phyloP scores from a whole-genome alignment of 2,888 invertebrate species.

The Eupsilia transversa region DNA sequence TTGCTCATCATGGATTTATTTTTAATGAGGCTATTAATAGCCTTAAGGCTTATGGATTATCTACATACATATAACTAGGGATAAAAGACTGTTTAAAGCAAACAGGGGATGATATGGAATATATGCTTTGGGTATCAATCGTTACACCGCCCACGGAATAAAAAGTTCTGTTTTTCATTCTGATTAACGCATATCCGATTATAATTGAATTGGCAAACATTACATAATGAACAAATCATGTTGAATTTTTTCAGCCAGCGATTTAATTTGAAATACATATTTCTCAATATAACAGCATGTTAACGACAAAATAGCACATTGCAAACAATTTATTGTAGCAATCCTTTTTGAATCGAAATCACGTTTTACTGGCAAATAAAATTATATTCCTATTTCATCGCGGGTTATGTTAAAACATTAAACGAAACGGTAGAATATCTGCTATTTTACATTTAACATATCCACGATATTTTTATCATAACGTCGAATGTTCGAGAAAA shows the following conservation, averaged over 20 bases:
- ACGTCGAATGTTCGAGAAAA: conserved; percentile 26
- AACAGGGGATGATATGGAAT: neutral
- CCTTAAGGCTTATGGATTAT: too few species aligned
- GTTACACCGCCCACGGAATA: neutral
- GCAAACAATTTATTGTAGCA: conserved; percentile 33
- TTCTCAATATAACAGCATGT: conserved; percentile 18
- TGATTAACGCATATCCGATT: neutral
- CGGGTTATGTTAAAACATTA: conserved; percentile 21
- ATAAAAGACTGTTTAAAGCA: neutral
- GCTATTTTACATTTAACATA: conserved; percentile 40
- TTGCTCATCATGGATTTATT: neutral
- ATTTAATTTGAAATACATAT: conserved; percentile 30
- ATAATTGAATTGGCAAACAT: conserved; percentile 5
- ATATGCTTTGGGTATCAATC: neutral
- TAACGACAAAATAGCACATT: conserved; percentile 24
- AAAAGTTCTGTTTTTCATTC: neutral
- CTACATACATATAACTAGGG: too few species aligned
- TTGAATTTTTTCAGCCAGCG: conserved; percentile 19
- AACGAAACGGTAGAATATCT: conserved; percentile 27
- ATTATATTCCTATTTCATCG: conserved; percentile 32
- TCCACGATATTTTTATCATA: conserved; percentile 48
- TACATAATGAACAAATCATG: neutral
- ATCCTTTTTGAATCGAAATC: conserved; percentile 19
- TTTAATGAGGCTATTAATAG: too few species aligned
- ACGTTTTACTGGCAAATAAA: conserved; percentile 35